Evolutionary conservation across 2,113 vertebrate species (phyloP).

Genomic region (Cacatua alba): DNA sequence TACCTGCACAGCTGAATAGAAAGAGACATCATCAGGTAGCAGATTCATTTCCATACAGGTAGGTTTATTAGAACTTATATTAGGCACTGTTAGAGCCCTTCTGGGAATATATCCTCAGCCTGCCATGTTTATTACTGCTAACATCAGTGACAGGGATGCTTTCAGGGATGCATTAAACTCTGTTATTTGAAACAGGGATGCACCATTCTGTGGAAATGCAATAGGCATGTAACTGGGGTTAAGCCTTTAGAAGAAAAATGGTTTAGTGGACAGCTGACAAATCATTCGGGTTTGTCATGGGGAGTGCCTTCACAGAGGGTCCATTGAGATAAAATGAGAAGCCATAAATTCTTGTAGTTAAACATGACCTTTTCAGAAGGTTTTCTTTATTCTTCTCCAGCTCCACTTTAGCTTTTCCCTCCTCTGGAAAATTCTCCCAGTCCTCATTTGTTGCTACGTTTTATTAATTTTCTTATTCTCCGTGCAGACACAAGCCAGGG

Average conservation of each 20-base stretch:
- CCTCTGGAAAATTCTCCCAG: not conserved
- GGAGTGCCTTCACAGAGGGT: not conserved
- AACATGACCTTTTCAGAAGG: not conserved
- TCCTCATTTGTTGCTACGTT: not conserved
- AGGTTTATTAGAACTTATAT: not conserved
- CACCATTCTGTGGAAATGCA: not conserved
- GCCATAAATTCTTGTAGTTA: not conserved
- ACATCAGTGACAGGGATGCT: not conserved
- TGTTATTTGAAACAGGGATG: not conserved
- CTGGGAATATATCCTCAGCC: not conserved
- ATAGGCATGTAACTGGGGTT: not conserved
- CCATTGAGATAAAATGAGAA: not conserved
- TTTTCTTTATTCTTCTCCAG: not conserved
- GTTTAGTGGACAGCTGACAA: not conserved
- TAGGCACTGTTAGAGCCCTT: not conserved
- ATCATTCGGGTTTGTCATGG: not conserved
- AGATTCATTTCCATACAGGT: not conserved
- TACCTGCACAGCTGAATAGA: not conserved
- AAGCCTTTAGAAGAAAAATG: not conserved
- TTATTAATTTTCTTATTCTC: slow-evolving; percentile 18
- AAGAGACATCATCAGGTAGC: not conserved
- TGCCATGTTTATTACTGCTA: not conserved
- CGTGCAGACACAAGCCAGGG: not conserved
- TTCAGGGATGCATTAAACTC: not conserved
- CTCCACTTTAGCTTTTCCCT: not conserved